These are phyloP conservation scores for Emydocephalus ijimae DNA, from an alignment of 2,113 vertebrate genomes.

Conservation along the genomic window DNA sequence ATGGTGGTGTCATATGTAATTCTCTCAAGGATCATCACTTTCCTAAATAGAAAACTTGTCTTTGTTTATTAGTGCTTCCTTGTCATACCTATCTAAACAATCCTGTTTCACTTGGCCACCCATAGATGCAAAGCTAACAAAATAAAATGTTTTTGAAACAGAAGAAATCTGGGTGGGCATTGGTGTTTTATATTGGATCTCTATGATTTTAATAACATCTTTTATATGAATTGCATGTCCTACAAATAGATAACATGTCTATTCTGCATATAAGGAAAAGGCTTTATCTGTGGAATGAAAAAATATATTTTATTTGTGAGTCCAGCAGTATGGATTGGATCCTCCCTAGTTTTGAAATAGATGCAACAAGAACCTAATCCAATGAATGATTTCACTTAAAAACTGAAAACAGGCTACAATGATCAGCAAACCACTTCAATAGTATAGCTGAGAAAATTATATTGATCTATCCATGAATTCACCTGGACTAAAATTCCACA, in stretches of 20 bases:
- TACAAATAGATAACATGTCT: not conserved
- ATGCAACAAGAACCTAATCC: not conserved
- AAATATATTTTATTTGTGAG: not conserved
- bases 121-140: not conserved
- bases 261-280: not conserved
- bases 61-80: slow-evolving; percentile 23
- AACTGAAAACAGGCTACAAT: not conserved
- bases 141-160: not conserved
- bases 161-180: not conserved
- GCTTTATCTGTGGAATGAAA: not conserved
- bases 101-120: slow-evolving; percentile 2
- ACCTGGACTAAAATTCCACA: not conserved
- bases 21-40: slow-evolving; percentile 5
- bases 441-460: not conserved
- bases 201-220: not conserved
- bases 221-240: not conserved
- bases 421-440: not conserved
- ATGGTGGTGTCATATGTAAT: slow-evolving; percentile 7
- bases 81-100: not conserved
- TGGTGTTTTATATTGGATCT: not conserved
- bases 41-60: not conserved
- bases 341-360: not conserved
- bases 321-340: not conserved
- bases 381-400: not conserved
- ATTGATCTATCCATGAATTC: not conserved